Evolutionary conservation across 37 sponge, comb jelly and placozoan genomes (phyloP), one percentile per base, ranked within the genome.

Genomic region (Tethya wilhelma): DNA sequence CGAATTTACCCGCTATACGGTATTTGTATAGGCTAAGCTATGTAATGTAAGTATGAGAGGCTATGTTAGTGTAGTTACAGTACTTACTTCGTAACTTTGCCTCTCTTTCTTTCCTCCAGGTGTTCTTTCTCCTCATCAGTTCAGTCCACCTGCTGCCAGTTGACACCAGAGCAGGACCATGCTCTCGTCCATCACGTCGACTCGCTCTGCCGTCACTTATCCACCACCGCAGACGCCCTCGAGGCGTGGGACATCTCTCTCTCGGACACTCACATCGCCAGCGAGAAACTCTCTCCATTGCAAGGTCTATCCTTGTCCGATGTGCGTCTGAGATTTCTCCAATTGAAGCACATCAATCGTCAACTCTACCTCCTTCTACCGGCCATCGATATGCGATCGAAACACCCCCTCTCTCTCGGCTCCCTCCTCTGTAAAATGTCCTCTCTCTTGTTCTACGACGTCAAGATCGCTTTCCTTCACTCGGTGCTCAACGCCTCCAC

Each of bases 381-480:
- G 0, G 59, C 86, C 40, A 69, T 97, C 1, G 81, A 90, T 74
- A 76, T 93, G 36, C 74, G 90, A 17, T 68, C 77, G 34, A 74
- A 73, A 19, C 67, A 85, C 79, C 67, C 85, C 14, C 70, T 75
- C 41, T 85, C 91, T 34, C 86, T 90, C 25, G 84, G 90, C 34
- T 53, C 64, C 43, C 77, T 83, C 39, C 74, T 97, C 32, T 53
- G 73, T 4, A 45, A 55, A 19, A 23, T 74, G n/a, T 64, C 82
- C 5, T 55, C 77, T 17, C 32, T 90, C n/a, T 74, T 97, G 57
- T 93, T 93, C 82, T 96, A 93, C 57, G 88, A 96, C 64, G 71
- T 84, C 26, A 96, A 96, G 79, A 80, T 93, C 14, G 57, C 84
- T 26, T 93, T 91, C 76, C 56, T 96, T 12, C 89, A 97, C 81